Evolutionary conservation across 2,888 invertebrate genomes (phyloP), one percentile per base, ranked within the genome.

Genomic region (Eilema sororculum): DNA sequence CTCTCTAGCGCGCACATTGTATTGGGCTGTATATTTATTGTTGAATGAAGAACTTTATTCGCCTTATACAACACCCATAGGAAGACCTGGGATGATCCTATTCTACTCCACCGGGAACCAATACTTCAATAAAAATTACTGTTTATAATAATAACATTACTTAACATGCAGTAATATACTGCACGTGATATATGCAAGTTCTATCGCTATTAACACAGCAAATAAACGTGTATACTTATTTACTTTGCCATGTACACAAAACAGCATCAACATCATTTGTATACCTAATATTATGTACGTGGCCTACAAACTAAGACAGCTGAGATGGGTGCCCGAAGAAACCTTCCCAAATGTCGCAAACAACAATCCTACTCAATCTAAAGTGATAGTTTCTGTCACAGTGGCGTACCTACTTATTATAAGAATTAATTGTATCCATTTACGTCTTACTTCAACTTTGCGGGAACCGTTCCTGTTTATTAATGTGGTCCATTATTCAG

Each of bases 401-500:
- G 83, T 82, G 83, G 82, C 60, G 68, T 83, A 83, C 82, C 86
- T 86, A 86, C 79, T 84, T 86, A 86, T 86, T 81, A 84, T 86
- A 85, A 85, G 87, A 92, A 93, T 94, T 93, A 93, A 94, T 94
- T 91, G 90, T 88, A 85, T 86, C 87, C 87, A 88, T 87, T 90
- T 90, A 90, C 84, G 87, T 87, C 87, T 89, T 84, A 87, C 89
- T 87, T 85, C 82, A 88, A 88, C 83, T 89, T 87, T 83, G 87
- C 82, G 84, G 84, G 83, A 89, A 89, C 88, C 89, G 87, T 89
- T 90, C 85, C 90, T 91, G 93, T 91, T 92, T 94, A 94, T 95
- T 93, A 94, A 94, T 94, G 93, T 87, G 81, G 77, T 83, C 87
- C 91, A 94, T 94, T 93, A 94, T 91, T 94, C 91, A 93, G 86